Conservation (phyloP, 2,113 vertebrate species). For the Castor canadensis region DNA sequence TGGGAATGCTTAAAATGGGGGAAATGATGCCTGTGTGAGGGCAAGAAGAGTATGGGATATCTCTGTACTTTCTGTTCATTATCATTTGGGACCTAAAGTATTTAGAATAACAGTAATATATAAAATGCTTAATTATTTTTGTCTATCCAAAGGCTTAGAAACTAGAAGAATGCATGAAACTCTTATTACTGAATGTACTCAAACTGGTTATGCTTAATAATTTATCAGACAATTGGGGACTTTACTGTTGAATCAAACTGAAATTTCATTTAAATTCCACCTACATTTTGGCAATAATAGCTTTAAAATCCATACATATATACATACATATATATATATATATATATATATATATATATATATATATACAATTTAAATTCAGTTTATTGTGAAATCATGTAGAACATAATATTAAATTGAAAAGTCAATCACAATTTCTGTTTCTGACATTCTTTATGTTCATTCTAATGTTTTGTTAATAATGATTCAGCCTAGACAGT, state of each 20-base stretch:
- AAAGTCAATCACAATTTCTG: slow-evolving; percentile 15
- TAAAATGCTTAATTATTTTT: not conserved
- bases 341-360: too few species aligned
- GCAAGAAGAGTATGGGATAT: not conserved
- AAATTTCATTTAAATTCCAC: slow-evolving; percentile 64
- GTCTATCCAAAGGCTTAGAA: not conserved
- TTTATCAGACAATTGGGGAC: slow-evolving; percentile 38
- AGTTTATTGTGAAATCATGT: too few species aligned
- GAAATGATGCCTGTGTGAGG: not conserved
- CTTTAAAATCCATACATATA: too few species aligned
- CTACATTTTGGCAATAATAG: slow-evolving; percentile 39
- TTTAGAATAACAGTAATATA: not conserved
- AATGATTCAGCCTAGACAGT: not conserved
- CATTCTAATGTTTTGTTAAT: slow-evolving; percentile 22
- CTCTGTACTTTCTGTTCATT: not conserved
- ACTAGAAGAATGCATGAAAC: too few species aligned
- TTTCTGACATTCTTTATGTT: not conserved
- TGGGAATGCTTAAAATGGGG: not conserved
- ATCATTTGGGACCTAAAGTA: not conserved
- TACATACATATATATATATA: too few species aligned
- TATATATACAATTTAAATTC: too few species aligned
- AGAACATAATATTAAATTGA: not conserved
- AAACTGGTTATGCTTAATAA: slow-evolving; percentile 43
- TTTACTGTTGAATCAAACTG: slow-evolving; percentile 64
- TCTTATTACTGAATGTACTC: slow-evolving; percentile 13